A percentile compares a stretch with the other conserved stretches of the same genome.
Evolutionary conservation across 2,888 invertebrate species (phyloP).

Genomic region (Prionchulus punctatus): DNA sequence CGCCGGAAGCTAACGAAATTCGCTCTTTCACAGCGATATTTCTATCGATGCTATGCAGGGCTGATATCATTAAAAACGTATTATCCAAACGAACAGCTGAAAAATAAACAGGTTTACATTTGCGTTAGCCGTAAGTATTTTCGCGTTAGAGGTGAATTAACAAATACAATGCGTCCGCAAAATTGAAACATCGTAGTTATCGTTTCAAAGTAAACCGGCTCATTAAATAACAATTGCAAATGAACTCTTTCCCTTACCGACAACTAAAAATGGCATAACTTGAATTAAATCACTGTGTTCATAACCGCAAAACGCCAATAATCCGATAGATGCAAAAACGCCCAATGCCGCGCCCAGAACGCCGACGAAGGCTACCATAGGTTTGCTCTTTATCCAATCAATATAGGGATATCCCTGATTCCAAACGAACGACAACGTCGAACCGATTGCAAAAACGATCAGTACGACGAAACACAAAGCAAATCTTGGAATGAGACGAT

Average conservation of each 20-base stretch:
- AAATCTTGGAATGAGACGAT: slow-evolving; percentile 41
- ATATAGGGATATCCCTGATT: slow-evolving; percentile 51
- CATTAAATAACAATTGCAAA: no score
- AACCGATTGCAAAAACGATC: slow-evolving; percentile 16
- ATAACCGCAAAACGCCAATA: slow-evolving; percentile 70
- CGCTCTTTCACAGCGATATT: slow-evolving; percentile 51
- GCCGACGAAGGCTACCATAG: slow-evolving; percentile 71
- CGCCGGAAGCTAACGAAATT: slow-evolving; percentile 70
- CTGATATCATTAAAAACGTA: slow-evolving; percentile 88
- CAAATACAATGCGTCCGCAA: no score
- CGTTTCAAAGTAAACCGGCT: no score
- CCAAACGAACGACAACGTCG: slow-evolving; percentile 56
- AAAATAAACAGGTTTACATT: slow-evolving; percentile 20
- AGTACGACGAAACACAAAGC: neutral
- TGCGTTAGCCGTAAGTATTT: no score
- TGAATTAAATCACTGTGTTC: slow-evolving; percentile 85
- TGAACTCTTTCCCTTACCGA: slow-evolving; percentile 59
- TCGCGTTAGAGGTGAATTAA: no score
- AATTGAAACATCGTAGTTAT: no score
- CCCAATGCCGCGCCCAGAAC: slow-evolving; percentile 81
- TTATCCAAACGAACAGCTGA: slow-evolving; percentile 87
- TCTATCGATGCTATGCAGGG: slow-evolving; percentile 71
- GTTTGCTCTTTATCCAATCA: slow-evolving; percentile 78
- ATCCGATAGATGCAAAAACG: slow-evolving; percentile 70
- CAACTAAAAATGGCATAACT: slow-evolving; percentile 85